Percentiles rank a stretch among this genome's conserved stretches.
Conservation (phyloP, 2,888 invertebrate genomes). For the Carabus problematicus region DNA sequence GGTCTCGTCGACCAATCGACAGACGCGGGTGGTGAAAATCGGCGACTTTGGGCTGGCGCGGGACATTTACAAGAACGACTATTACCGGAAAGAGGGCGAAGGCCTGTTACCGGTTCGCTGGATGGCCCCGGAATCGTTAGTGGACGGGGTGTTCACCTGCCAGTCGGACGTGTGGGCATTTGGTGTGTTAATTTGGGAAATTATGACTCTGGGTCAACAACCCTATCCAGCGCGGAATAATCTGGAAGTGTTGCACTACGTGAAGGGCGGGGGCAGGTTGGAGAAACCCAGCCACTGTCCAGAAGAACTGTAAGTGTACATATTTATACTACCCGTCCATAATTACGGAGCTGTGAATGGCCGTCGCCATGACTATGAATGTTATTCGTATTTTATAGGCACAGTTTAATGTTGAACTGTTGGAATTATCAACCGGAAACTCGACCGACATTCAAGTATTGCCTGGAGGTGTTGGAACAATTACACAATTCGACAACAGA, state of each 20-base stretch:
- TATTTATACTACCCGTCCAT: no score
- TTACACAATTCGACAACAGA: slow-evolving; percentile 54
- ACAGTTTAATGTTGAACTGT: slow-evolving; percentile 84
- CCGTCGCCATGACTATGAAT: no score
- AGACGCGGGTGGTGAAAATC: slow-evolving; percentile 86
- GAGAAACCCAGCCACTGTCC: slow-evolving; percentile 86
- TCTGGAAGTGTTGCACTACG: slow-evolving; percentile 89
- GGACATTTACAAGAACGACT: slow-evolving; percentile 97
- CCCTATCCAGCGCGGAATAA: slow-evolving; percentile 95
- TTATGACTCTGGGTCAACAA: slow-evolving; percentile 93
- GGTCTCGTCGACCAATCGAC: slow-evolving; percentile 75
- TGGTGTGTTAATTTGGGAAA: slow-evolving; percentile 95
- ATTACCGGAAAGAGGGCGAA: slow-evolving; percentile 93
- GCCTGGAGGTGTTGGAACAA: slow-evolving; percentile 69
- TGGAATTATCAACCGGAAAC: slow-evolving; percentile 86
- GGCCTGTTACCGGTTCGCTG: slow-evolving; percentile 92
- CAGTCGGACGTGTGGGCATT: slow-evolving; percentile 98
- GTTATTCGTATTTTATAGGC: no score
- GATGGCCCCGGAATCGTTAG: slow-evolving; percentile 98
- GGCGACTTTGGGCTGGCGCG: slow-evolving; percentile 97
- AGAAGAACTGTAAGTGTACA: slow-evolving; percentile 74
- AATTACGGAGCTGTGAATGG: no score
- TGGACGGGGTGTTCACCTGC: slow-evolving; percentile 95
- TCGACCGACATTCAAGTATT: slow-evolving; percentile 86
- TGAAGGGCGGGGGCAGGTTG: slow-evolving; percentile 86